These are phyloP conservation scores for Chloropsis cyanopogon DNA, from an alignment of 2,113 vertebrate species.

Conservation along the genomic window DNA sequence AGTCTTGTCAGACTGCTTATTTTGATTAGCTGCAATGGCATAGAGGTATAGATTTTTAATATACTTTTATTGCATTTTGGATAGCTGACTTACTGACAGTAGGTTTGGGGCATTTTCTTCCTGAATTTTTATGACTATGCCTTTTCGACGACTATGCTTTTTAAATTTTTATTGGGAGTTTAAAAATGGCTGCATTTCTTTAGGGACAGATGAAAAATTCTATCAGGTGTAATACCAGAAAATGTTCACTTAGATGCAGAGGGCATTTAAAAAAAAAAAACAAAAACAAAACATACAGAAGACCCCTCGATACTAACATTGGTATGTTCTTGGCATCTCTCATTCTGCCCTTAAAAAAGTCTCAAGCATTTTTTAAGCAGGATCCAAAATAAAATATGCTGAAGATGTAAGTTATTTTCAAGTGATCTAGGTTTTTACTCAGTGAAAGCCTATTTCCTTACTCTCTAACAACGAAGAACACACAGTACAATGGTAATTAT, in stretches of 20 bases:
- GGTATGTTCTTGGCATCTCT: not conserved
- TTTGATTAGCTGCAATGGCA: not conserved
- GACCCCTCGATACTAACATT: not conserved
- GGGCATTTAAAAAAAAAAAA: too few species aligned
- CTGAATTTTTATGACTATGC: not conserved
- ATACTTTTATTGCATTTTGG: conserved; percentile 34
- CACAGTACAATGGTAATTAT: not conserved
- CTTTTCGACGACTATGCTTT: not conserved
- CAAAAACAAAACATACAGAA: not conserved
- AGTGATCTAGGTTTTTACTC: not conserved
- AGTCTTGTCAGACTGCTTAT: not conserved
- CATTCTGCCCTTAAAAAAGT: not conserved
- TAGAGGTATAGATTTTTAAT: conserved; percentile 27
- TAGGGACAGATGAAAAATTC: not conserved
- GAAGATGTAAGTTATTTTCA: not conserved
- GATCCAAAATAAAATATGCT: not conserved
- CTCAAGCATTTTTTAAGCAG: not conserved
- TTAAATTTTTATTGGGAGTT: not conserved
- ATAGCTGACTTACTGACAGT: not conserved
- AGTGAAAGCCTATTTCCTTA: not conserved
- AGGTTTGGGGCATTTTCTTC: not conserved
- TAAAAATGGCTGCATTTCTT: not conserved
- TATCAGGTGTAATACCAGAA: not conserved
- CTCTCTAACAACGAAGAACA: not conserved
- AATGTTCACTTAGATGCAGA: not conserved